Base-by-base conservation (phyloP, 2,113 vertebrate species). In the Oxyruncus cristatus region DNA sequence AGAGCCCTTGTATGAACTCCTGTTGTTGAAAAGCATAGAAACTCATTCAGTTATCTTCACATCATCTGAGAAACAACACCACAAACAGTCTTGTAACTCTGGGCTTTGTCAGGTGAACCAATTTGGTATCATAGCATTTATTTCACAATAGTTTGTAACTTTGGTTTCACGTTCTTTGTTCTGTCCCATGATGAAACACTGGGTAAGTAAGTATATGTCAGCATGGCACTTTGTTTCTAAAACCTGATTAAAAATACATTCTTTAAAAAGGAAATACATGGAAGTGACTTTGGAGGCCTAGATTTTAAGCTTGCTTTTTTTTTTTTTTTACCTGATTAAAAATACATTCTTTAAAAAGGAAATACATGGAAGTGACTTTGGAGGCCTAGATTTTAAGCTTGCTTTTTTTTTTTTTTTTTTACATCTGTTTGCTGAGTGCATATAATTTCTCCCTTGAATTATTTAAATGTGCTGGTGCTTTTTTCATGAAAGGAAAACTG, bases 161-260 rank as follows among this genome's bases (percentile, higher is more conserved):
- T 79, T 30, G 22, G 32, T 92, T 95, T 94, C 74, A 50, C 35
- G 91, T 88, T 76, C 92, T 93, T 93, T 95, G 61, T 85, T 92
- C 88, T 53, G 66, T 97, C 94, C 81, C 93, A 79, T 66, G 87
- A 92, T 76, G 58, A 94, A 92, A 87, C 9, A 12, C 44, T 56
- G 53, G 16, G 16, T 55, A 91, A 74, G 59, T 58, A 68, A 0
- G 6, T 87, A 2, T 72, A 72, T 89, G 81, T 94, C 91, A 91
- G 86, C 72, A 75, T 1, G 32, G 72, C 77, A 85, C 74, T 95
- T 95, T 79, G 62, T 72, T 94, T 89, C 83, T 94, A 91, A 95
- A 95, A 95, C 65, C 87, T 95, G 89, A 95, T 96, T 95, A 95
- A 96, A 97, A 94, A 96, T 95, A 47, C 70, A 96, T 95, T 97